Percentiles rank a stretch among this genome's conserved stretches.
phyloP scores from a whole-genome alignment of 1,140 invertebrate genomes.

The Caerostris darwini region DNA sequence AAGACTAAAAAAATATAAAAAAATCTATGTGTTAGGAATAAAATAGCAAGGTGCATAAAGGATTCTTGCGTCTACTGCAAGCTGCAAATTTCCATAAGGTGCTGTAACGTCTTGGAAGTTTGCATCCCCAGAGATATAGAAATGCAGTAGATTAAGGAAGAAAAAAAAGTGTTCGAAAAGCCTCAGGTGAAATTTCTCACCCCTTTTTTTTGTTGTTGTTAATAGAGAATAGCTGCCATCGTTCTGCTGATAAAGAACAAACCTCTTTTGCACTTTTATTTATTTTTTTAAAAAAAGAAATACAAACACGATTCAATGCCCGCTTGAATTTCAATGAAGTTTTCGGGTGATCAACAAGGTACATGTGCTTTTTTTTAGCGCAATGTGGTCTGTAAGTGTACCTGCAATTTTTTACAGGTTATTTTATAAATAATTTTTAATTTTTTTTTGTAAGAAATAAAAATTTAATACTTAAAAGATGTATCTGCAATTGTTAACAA shows the following conservation, averaged over 20 bases:
- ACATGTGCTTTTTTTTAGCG: too few relatives aligned
- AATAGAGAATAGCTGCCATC: not conserved
- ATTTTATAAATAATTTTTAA: too few relatives aligned
- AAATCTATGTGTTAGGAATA: not conserved
- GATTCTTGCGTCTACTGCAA: not conserved
- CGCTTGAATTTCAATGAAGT: not conserved
- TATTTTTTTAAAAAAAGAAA: not conserved
- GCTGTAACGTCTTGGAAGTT: not conserved
- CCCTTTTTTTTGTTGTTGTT: not conserved
- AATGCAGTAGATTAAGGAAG: not conserved
- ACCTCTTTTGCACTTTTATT: not conserved
- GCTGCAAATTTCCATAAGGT: conserved; percentile 40
- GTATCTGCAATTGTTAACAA: too few relatives aligned
- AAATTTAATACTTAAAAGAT: not conserved
- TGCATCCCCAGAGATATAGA: not conserved
- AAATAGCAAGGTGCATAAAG: not conserved
- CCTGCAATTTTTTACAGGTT: not conserved
- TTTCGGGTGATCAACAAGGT: not conserved
- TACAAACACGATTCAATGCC: not conserved
- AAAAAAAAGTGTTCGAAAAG: not conserved
- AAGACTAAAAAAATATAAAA: not conserved
- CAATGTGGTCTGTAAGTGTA: too few relatives aligned
- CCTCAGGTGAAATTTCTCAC: not conserved
- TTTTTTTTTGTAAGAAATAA: not conserved
- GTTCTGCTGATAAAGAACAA: not conserved